Evolutionary conservation across 2,888 invertebrate genomes (phyloP), one percentile per base, ranked within the genome.

Genomic region (Zaprionus lineosus): DNA sequence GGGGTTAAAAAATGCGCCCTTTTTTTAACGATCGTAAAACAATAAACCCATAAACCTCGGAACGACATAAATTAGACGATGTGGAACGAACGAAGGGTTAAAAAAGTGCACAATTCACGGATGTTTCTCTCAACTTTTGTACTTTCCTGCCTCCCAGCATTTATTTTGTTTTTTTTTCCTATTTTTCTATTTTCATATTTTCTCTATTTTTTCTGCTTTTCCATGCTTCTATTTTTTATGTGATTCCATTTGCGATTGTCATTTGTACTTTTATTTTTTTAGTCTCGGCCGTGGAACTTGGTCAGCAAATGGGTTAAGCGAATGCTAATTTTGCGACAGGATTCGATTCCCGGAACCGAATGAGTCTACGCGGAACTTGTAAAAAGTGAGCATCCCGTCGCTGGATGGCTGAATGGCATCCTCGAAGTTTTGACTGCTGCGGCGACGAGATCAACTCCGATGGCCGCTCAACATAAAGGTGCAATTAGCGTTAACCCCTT

Each of bases 401-500:
- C n/a, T n/a, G n/a, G n/a, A 33, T 31, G 46, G 33, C 33, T 24
- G 26, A 36, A 37, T 46, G 43, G 40, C 51, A 52, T 6, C 9
- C 18, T 16, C 21, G 36, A 41, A 52, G 34, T 61, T 63, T 63
- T 72, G 72, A 72, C 72, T 71, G 72, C 72, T 72, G 75, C 47
- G 72, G 72, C 75, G 29, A 51, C 40, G 53, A 74, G 55, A 71
- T 72, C 71, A 69, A 74, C 46, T 58, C 48, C 36, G 37, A 14
- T 43, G 33, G 37, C 66, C 58, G 67, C 43, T 85, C 71, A 76
- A 66, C 77, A 85, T 81, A 81, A 85, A 81, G 74, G 61, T 36
- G 55, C 78, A 74, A 81, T 81, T 82, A 77, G 56, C 84, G 62
- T 84, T 83, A 84, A 79, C 77, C 85, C 85, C 63, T 85, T 79